Evolutionary conservation across 2,113 vertebrate species (phyloP).

Genomic region (Patagioenas fasciata): DNA sequence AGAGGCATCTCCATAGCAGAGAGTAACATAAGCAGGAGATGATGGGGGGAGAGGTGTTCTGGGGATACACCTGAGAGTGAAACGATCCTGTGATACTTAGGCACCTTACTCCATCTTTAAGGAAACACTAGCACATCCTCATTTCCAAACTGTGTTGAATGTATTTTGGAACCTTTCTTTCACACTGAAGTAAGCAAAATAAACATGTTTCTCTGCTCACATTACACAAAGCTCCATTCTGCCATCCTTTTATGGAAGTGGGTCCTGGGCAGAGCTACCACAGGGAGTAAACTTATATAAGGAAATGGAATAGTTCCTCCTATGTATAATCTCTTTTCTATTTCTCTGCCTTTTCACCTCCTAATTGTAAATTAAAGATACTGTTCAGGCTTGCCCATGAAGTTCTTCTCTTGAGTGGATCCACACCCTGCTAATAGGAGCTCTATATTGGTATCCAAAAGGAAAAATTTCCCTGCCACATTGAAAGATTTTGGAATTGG

Average conservation of each 20-base stretch:
- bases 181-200: background rate
- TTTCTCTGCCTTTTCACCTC: background rate
- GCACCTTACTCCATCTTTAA: background rate
- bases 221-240: background rate
- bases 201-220: background rate
- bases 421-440: background rate
- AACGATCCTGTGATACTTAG: background rate
- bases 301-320: background rate
- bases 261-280: background rate
- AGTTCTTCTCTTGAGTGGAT: background rate
- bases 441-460: background rate
- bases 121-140: background rate
- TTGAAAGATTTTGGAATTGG: background rate
- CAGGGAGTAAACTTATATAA: background rate
- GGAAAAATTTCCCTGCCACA: background rate
- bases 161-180: background rate
- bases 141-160: background rate
- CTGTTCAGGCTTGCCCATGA: background rate
- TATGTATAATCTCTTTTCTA: background rate
- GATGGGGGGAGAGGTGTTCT: background rate
- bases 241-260: background rate
- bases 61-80: background rate
- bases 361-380: background rate
- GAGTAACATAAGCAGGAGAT: background rate
- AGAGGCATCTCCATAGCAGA: background rate